Percentiles rank a stretch among this genome's conserved stretches.
phyloP scores from a whole-genome alignment of 2,888 invertebrate genomes.

The Agriopis marginaria region DNA sequence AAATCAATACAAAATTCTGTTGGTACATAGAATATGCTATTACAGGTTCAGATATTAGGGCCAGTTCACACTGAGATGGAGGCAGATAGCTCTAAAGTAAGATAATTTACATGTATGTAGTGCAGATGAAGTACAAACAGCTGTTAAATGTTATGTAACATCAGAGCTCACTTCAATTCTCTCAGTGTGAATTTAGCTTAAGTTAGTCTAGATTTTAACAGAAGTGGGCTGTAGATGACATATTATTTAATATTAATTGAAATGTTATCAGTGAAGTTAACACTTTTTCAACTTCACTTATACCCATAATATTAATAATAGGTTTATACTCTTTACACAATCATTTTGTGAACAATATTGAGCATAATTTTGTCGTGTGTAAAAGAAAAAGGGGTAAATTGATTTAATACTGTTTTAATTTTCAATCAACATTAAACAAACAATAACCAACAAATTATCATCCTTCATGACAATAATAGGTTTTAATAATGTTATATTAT shows the following conservation, averaged over 20 bases:
- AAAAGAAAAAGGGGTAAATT: neutral
- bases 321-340: neutral
- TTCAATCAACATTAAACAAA: neutral
- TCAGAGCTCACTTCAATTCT: no score
- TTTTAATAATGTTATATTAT: neutral
- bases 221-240: no score
- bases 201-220: neutral
- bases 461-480: neutral
- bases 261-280: no score
- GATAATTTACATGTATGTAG: neutral
- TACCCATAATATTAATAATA: no score
- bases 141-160: no score
- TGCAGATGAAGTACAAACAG: no score
- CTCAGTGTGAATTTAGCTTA: neutral
- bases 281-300: no score
- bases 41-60: neutral
- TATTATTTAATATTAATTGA: no score
- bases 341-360: slow-evolving; percentile 2
- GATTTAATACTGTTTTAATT: neutral
- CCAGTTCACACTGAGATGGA: neutral
- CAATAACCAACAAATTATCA: no score
- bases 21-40: neutral
- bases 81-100: neutral
- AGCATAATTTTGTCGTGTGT: neutral
- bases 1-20: no score